These are phyloP conservation scores for Melinopterus prodromus DNA, from an alignment of 2,888 invertebrate genomes.

Conservation along the genomic window DNA sequence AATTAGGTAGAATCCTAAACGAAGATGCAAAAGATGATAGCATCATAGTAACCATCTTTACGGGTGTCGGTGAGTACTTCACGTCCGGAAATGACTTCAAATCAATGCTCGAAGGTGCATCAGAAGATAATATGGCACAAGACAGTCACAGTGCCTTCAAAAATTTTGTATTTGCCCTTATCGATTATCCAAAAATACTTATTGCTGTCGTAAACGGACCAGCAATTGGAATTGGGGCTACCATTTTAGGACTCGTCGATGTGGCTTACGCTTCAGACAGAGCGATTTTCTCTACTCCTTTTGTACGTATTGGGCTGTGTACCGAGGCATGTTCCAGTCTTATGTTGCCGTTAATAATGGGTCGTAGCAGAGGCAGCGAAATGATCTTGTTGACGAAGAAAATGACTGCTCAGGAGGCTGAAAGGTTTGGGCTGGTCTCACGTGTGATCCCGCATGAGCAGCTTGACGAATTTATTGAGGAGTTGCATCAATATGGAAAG, in stretches of 20 bases:
- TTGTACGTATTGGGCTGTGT: constrained; percentile 82
- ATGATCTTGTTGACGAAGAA: constrained; percentile 72
- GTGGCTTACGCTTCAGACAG: constrained; percentile 85
- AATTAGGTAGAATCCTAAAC: constrained; percentile 71
- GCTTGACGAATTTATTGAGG: constrained; percentile 63
- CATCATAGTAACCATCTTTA: constrained; percentile 73
- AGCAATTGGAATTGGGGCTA: constrained; percentile 90
- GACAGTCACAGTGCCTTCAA: constrained; percentile 57
- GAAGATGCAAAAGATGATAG: constrained; percentile 74
- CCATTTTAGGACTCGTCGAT: constrained; percentile 86
- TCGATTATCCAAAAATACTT: constrained; percentile 88
- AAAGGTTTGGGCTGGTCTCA: constrained; percentile 79
- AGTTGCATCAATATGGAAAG: constrained; percentile 66
- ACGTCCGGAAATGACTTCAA: constrained; percentile 83
- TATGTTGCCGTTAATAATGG: constrained; percentile 85
- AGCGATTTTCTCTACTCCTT: constrained; percentile 90
- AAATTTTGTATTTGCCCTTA: constrained; percentile 77
- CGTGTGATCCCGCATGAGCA: constrained; percentile 75
- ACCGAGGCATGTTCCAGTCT: constrained; percentile 92
- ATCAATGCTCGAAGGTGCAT: constrained; percentile 23
- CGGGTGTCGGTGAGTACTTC: constrained; percentile 74
- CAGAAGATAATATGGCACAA: constrained; percentile 15
- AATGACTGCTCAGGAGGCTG: constrained; percentile 82
- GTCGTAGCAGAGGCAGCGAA: constrained; percentile 74
- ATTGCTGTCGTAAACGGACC: constrained; percentile 94